phyloP scores from a whole-genome alignment of 2,797 vertebrate species.

The Sciaenops ocellatus region DNA sequence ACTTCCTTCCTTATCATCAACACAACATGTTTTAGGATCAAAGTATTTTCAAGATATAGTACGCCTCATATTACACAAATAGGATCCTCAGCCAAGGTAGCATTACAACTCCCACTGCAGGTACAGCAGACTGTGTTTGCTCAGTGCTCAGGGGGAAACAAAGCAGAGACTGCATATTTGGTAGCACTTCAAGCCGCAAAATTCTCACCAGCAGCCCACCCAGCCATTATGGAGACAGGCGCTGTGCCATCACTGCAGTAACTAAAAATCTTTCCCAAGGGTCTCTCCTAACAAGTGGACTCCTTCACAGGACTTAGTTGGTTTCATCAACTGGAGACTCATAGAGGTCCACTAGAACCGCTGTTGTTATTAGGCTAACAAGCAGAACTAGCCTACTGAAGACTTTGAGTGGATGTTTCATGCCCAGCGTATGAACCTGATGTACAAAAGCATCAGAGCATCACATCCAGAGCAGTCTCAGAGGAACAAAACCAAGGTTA shows the following conservation, averaged over 20 bases:
- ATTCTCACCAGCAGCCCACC: conserved; percentile 63
- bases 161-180: conserved; percentile 46
- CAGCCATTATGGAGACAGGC: conserved; percentile 58
- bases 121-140: conserved; percentile 59
- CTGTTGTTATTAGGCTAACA: conserved; percentile 67
- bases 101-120: conserved; percentile 29
- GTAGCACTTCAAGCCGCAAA: conserved; percentile 61
- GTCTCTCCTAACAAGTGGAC: conserved; percentile 65
- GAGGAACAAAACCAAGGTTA: conserved; percentile 44
- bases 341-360: conserved; percentile 36
- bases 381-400: conserved; percentile 43
- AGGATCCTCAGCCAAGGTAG: conserved; percentile 41
- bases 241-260: conserved; percentile 55
- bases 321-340: conserved; percentile 57
- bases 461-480: conserved; percentile 20
- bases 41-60: conserved; percentile 57
- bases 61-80: conserved; percentile 44
- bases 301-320: conserved; percentile 47
- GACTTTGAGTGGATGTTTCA: conserved; percentile 39
- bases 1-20: conserved; percentile 66
- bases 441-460: conserved; percentile 45
- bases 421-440: conserved; percentile 34
- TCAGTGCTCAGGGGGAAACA: conserved; percentile 50
- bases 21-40: conserved; percentile 67
- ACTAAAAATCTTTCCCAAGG: conserved; percentile 53